Percentiles rank a stretch among this genome's conserved stretches.
These are phyloP conservation scores for Temnothorax rugatulus DNA, from an alignment of 2,888 invertebrate species.

Conservation along the genomic window DNA sequence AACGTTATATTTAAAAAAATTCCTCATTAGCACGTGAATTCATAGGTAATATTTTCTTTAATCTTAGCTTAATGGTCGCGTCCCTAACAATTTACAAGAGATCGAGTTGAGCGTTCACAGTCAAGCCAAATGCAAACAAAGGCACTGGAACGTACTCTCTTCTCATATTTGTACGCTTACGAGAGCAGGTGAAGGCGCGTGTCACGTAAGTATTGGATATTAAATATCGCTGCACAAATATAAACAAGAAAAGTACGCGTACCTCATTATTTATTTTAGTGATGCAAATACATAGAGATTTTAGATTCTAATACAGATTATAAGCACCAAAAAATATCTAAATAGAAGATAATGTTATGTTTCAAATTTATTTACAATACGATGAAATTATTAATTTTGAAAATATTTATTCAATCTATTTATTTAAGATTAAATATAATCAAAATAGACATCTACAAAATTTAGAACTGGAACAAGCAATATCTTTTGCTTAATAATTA, in stretches of 20 bases:
- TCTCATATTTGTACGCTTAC: conserved; percentile 80
- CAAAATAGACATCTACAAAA: not conserved
- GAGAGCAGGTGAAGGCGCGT: conserved; percentile 77
- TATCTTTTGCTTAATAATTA: not conserved
- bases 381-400: not conserved
- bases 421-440: not conserved
- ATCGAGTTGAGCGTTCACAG: conserved; percentile 68
- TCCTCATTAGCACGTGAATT: not conserved
- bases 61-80: conserved; percentile 65
- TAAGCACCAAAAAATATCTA: not conserved
- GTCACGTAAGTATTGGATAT: conserved; percentile 75
- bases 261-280: not conserved
- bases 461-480: not conserved
- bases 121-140: conserved; percentile 63
- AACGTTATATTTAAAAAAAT: not conserved
- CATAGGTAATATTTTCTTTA: not conserved
- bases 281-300: not conserved
- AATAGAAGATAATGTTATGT: not conserved
- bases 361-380: not conserved
- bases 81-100: conserved; percentile 76
- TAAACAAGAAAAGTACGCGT: not conserved
- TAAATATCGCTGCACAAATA: not conserved
- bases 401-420: conserved; percentile 7
- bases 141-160: conserved; percentile 60
- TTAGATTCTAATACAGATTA: not conserved